Evolutionary conservation across 2,113 vertebrate genomes (phyloP).

Genomic region (Girardinichthys multiradiatus): DNA sequence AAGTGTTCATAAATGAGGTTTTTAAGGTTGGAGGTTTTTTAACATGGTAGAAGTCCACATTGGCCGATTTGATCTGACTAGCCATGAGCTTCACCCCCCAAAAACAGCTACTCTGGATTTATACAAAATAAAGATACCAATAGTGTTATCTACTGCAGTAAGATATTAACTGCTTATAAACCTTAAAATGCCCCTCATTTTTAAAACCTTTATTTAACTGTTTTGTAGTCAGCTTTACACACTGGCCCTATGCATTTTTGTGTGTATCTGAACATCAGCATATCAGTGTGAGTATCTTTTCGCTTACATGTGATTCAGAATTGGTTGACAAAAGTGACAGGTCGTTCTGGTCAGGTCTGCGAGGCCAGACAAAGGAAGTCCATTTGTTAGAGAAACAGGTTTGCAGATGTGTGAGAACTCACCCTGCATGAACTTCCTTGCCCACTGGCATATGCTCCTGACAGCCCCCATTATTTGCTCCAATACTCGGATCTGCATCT

Average conservation of each 20-base stretch:
- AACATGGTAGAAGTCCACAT: too few relatives aligned
- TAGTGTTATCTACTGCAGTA: background rate
- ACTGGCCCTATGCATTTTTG: slow-evolving; percentile 11
- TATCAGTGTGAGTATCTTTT: slow-evolving; percentile 15
- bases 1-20: background rate
- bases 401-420: slow-evolving; percentile 74
- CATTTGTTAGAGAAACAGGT: slow-evolving; percentile 69
- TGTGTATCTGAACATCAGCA: slow-evolving; percentile 20
- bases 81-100: background rate
- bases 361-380: slow-evolving; percentile 38
- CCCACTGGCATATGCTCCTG: slow-evolving; percentile 41
- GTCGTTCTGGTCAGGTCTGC: slow-evolving; percentile 46
- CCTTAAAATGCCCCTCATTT: too few relatives aligned
- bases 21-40: background rate
- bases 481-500: slow-evolving; percentile 75
- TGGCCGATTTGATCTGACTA: background rate
- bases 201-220: background rate
- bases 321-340: slow-evolving; percentile 29
- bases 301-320: slow-evolving; percentile 31
- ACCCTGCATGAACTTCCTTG: slow-evolving; percentile 38
- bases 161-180: too few relatives aligned
- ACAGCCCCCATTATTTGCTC: slow-evolving; percentile 67
- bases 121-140: background rate
- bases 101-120: background rate
- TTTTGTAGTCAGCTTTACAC: background rate